A percentile compares a stretch with the other conserved stretches of the same genome.
Conservation (phyloP, 1,140 invertebrate genomes). For the Anthonomus grandis region DNA sequence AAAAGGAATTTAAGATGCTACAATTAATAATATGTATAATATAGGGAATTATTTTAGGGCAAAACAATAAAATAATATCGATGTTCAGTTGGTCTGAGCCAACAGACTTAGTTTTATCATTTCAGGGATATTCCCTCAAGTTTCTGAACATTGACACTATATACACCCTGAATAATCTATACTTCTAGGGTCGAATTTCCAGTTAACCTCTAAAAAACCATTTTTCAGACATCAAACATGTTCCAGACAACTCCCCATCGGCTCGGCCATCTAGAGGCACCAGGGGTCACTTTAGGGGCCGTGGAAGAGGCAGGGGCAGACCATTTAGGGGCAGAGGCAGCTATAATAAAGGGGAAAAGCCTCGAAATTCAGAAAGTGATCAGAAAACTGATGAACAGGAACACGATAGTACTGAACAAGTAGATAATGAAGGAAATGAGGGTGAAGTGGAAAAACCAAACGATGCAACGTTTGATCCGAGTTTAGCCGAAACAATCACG, state of each 20-base stretch:
- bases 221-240: slow-evolving; percentile 30
- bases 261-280: neutral
- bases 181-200: too few relatives aligned
- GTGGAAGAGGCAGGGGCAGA: slow-evolving; percentile 28
- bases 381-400: neutral
- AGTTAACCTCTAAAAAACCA: neutral
- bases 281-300: slow-evolving; percentile 8
- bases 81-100: too few relatives aligned
- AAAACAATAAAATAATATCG: too few relatives aligned
- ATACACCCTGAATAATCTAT: too few relatives aligned
- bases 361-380: neutral
- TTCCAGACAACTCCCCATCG: slow-evolving; percentile 20
- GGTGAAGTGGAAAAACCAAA: neutral
- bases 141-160: too few relatives aligned
- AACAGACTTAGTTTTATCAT: too few relatives aligned
- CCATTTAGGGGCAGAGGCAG: slow-evolving; percentile 11
- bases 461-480: slow-evolving; percentile 1
- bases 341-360: neutral
- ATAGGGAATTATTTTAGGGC: too few relatives aligned
- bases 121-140: too few relatives aligned
- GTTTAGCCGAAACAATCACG: slow-evolving; percentile 3
- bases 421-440: slow-evolving; percentile 7
- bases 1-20: too few relatives aligned
- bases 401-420: slow-evolving; percentile 2
- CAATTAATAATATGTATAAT: too few relatives aligned